Conservation (phyloP, 2,113 vertebrate species). For the Speoplatyrhinus poulsoni region DNA sequence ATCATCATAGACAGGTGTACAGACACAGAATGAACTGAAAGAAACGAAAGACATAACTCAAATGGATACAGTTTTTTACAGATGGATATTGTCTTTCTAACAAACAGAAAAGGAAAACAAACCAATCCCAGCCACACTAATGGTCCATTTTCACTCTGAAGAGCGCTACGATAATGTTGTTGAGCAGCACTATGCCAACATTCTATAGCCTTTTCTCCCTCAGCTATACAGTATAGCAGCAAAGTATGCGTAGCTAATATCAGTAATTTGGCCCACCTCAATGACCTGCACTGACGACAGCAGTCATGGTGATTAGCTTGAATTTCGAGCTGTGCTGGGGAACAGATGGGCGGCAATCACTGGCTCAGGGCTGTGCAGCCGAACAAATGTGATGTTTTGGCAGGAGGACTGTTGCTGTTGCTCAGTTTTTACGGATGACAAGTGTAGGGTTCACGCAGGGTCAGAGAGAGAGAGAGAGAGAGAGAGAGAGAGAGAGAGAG, state of each 20-base stretch:
- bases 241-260: no score
- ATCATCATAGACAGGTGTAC: slow-evolving; percentile 87
- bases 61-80: slow-evolving; percentile 84
- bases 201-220: slow-evolving; percentile 4
- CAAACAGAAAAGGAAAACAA: slow-evolving; percentile 29
- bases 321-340: slow-evolving; percentile 44
- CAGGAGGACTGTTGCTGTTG: slow-evolving; percentile 50
- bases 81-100: slow-evolving; percentile 38
- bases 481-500: no score
- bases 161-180: background rate
- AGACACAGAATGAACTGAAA: slow-evolving; percentile 85
- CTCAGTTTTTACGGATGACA: slow-evolving; percentile 50
- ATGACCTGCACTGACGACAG: slow-evolving; percentile 33
- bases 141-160: no score
- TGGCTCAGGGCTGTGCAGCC: slow-evolving; percentile 61
- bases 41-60: slow-evolving; percentile 78
- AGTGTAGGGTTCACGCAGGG: slow-evolving; percentile 30
- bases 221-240: no score
- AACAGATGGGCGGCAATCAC: slow-evolving; percentile 74
- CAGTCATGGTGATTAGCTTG: slow-evolving; percentile 59
- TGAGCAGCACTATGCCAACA: background rate
- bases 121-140: slow-evolving; percentile 31
- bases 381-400: slow-evolving; percentile 69
- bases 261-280: background rate
- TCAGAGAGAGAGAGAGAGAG: slow-evolving; percentile 34